phyloP scores from a whole-genome alignment of 37 sponge, comb jelly and placozoan genomes.

The Halisarca cf. caerulea region DNA sequence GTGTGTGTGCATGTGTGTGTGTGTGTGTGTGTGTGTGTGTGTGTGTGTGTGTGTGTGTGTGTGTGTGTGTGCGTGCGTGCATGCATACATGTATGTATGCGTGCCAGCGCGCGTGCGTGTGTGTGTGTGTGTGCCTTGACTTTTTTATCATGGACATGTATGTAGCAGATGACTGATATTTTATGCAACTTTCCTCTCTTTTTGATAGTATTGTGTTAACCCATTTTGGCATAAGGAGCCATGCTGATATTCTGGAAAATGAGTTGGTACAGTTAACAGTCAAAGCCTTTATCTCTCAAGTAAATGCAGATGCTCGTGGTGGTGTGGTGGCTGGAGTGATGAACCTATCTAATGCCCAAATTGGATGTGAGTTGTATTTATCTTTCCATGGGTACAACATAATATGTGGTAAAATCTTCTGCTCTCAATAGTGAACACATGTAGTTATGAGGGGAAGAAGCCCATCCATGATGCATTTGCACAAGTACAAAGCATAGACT shows the following conservation, averaged over 20 bases:
- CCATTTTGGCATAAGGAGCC: conserved; percentile 45
- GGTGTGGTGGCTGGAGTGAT: conserved; percentile 81
- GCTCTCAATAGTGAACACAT: conserved; percentile 39
- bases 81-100: no score
- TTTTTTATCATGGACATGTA: no score
- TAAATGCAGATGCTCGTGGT: conserved; percentile 64
- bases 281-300: conserved; percentile 38
- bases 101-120: no score
- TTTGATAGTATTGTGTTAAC: conserved; percentile 47
- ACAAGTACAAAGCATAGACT: conserved; percentile 44
- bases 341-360: conserved; percentile 34
- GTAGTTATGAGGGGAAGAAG: conserved; percentile 47
- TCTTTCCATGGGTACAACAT: background rate
- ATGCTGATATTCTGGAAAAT: conserved; percentile 66
- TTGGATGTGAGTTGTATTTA: conserved; percentile 47
- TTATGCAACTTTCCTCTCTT: no score
- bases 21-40: no score
- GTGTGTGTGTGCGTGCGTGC: no score
- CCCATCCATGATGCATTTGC: conserved; percentile 59
- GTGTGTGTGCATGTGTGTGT: no score
- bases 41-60: no score
- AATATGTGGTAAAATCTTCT: background rate
- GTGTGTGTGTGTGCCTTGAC: no score
- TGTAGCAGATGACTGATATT: no score
- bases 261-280: conserved; percentile 63